These are phyloP conservation scores for Tenthredo amoena DNA, from an alignment of 2,888 invertebrate species.

Conservation along the genomic window DNA sequence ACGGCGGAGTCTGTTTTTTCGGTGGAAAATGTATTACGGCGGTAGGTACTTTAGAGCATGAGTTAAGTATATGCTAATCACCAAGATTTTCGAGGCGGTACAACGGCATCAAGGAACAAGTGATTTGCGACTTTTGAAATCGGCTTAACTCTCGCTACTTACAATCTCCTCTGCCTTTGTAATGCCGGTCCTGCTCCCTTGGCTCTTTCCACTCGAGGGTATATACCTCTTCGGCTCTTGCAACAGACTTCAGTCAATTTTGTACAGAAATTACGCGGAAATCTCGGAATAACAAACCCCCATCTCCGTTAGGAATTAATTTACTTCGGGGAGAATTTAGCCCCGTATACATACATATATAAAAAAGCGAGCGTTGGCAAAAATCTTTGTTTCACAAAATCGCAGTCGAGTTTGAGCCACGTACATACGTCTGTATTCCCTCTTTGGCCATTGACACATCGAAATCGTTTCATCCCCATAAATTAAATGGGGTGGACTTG, in stretches of 20 bases:
- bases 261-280: background rate
- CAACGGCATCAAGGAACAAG: constrained; percentile 6
- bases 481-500: constrained; percentile 31
- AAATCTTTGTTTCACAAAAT: background rate
- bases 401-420: background rate
- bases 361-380: background rate
- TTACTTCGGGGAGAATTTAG: background rate
- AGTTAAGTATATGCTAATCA: constrained; percentile 38
- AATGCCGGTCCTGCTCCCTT: background rate
- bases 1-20: background rate
- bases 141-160: constrained; percentile 34
- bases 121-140: constrained; percentile 40
- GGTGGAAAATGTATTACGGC: background rate
- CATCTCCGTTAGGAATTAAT: background rate
- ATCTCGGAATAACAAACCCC: background rate
- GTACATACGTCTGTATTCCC: background rate
- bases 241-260: constrained; percentile 1
- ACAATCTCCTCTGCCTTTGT: constrained; percentile 8
- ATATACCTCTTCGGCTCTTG: background rate
- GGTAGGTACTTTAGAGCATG: background rate
- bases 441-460: background rate
- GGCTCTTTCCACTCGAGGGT: background rate
- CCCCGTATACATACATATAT: background rate
- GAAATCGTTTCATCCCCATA: background rate
- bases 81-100: constrained; percentile 10